These are phyloP conservation scores for Oreochromis spilurus DNA, from an alignment of 2,113 vertebrate genomes.

Conservation along the genomic window DNA sequence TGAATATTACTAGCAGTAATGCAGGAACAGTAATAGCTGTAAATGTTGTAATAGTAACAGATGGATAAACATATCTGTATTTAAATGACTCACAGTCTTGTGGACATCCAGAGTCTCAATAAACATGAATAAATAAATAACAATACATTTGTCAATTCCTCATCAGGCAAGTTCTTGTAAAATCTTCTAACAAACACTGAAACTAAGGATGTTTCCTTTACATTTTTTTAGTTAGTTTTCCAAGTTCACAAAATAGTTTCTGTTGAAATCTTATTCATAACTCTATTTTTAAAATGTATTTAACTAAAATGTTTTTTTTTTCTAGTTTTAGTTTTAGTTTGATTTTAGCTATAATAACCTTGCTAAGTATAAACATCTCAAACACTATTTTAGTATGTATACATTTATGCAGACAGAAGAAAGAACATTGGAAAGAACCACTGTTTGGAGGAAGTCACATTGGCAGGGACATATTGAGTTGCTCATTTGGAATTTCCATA, in stretches of 20 bases:
- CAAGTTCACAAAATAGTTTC: not conserved
- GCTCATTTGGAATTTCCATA: constrained; percentile 25
- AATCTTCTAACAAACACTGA: not conserved
- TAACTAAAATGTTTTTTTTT: not conserved
- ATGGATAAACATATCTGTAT: not conserved
- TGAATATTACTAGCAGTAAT: not conserved
- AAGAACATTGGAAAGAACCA: not conserved
- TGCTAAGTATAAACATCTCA: not conserved
- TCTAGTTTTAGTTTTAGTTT: not conserved
- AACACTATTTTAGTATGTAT: not conserved
- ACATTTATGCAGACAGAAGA: not conserved
- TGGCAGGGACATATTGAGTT: not conserved
- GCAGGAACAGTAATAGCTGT: not conserved
- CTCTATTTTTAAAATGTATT: not conserved
- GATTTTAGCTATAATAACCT: not conserved
- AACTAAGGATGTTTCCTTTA: not conserved
- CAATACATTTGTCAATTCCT: too few species aligned
- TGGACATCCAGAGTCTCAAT: not conserved
- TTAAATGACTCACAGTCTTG: not conserved
- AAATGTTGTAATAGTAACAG: not conserved
- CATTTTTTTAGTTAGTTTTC: not conserved
- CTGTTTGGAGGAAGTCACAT: not conserved
- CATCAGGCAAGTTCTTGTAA: not conserved
- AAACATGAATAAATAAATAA: not conserved
- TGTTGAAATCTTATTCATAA: not conserved